Evolutionary conservation across 53 echinoderm and acorn worm genomes (phyloP).

Genomic region (Antedon mediterranea): DNA sequence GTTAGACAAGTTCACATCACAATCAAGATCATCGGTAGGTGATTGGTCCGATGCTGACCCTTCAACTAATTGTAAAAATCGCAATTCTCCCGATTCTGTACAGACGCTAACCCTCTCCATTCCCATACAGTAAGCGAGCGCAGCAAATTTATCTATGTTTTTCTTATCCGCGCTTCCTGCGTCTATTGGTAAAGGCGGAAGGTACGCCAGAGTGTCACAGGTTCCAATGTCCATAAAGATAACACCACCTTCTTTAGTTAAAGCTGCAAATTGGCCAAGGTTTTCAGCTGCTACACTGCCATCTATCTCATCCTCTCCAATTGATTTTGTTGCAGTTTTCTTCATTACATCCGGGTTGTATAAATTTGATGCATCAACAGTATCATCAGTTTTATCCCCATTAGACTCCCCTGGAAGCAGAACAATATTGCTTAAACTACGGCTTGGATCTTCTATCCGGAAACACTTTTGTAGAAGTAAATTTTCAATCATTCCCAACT

Average conservation of each 20-base stretch:
- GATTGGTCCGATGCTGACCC: not conserved
- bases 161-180: not conserved
- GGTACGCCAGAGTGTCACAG: slow-evolving; percentile 39
- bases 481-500: not conserved
- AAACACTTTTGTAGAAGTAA: not conserved
- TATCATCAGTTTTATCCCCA: slow-evolving; percentile 47
- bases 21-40: not conserved
- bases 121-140: slow-evolving; percentile 70
- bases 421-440: slow-evolving; percentile 1
- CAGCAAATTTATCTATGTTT: slow-evolving; percentile 25
- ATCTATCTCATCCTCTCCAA: slow-evolving; percentile 39
- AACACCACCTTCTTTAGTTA: slow-evolving; percentile 42
- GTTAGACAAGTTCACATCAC: not conserved
- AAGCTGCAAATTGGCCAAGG: slow-evolving; percentile 58
- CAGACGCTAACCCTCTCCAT: slow-evolving; percentile 87
- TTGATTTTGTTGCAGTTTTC: not conserved
- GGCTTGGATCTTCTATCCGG: not conserved
- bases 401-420: slow-evolving; percentile 43
- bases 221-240: slow-evolving; percentile 48
- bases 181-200: slow-evolving; percentile 7
- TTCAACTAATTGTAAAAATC: slow-evolving; percentile 46
- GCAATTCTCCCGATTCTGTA: slow-evolving; percentile 44
- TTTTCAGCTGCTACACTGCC: slow-evolving; percentile 11
- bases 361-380: not conserved
- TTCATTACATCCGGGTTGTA: not conserved